Evolutionary conservation across 1,140 invertebrate genomes (phyloP).

Genomic region (Neelides sp.): DNA sequence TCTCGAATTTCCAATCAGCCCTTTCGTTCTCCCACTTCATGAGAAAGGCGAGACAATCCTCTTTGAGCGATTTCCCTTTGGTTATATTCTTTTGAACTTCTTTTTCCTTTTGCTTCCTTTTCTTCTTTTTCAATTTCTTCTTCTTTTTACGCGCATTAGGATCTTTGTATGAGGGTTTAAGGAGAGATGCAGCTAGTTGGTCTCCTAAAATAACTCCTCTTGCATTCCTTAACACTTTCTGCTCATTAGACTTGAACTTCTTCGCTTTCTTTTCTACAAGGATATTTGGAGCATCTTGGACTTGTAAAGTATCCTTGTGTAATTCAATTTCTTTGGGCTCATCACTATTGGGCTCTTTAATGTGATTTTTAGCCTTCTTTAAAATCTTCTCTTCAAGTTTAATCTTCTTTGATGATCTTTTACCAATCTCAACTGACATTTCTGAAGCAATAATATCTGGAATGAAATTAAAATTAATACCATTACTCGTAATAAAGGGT

Average conservation of each 20-base stretch:
- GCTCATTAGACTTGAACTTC: conserved; percentile 1
- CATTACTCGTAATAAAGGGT: too few species aligned
- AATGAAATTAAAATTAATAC: too few species aligned
- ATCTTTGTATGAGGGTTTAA: conserved; percentile 1
- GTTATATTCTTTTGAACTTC: background rate
- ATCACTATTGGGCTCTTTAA: background rate
- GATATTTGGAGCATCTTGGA: background rate
- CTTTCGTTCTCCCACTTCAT: conserved; percentile 50
- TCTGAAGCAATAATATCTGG: too few species aligned
- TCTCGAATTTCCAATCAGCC: conserved; percentile 62
- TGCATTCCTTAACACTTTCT: background rate
- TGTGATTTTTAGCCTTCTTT: conserved; percentile 13
- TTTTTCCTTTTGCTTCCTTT: conserved; percentile 5
- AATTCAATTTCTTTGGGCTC: background rate
- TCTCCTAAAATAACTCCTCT: too few species aligned
- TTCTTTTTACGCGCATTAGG: conserved; percentile 11
- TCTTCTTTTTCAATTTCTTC: conserved; percentile 25
- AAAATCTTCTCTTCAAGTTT: conserved; percentile 13
- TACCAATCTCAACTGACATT: too few species aligned
- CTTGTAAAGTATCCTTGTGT: background rate
- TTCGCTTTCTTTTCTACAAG: background rate
- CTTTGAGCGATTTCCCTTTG: background rate
- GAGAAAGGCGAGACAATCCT: conserved; percentile 15
- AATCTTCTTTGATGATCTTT: conserved; percentile 3
- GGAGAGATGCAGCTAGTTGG: too few species aligned